Conservation (phyloP, 2,113 vertebrate species). For the Engraulis encrasicolus region DNA sequence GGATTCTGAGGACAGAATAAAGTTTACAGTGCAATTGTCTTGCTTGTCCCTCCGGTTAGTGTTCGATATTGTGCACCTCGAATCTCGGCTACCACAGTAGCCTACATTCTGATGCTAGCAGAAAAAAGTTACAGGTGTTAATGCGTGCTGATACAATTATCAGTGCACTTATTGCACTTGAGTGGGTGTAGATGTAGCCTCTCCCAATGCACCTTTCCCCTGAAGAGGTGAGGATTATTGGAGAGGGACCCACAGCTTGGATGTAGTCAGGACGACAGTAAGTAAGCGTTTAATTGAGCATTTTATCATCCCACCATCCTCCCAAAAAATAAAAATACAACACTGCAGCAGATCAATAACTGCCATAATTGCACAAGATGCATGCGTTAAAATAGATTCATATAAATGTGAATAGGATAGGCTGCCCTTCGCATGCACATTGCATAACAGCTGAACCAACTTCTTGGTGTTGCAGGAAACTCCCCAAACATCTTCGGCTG, state of each 20-base stretch:
- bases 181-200: background rate
- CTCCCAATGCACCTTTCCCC: too few species aligned
- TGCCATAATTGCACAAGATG: background rate
- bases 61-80: background rate
- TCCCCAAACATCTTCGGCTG: slow-evolving; percentile 14
- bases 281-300: background rate
- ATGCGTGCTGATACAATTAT: background rate
- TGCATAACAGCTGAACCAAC: slow-evolving; percentile 13
- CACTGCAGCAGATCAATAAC: background rate
- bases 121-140: background rate
- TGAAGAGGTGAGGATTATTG: background rate
- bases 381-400: background rate
- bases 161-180: background rate
- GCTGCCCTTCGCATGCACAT: slow-evolving; percentile 7
- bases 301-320: background rate
- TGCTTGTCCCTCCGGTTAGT: background rate
- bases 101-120: background rate
- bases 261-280: background rate
- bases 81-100: background rate
- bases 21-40: background rate
- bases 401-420: background rate
- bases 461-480: slow-evolving; percentile 16
- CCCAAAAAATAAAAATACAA: background rate
- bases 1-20: too few species aligned
- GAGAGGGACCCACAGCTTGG: background rate